Conservation (phyloP, 2,797 vertebrate genomes). For the Enteromius trimaculatus region DNA sequence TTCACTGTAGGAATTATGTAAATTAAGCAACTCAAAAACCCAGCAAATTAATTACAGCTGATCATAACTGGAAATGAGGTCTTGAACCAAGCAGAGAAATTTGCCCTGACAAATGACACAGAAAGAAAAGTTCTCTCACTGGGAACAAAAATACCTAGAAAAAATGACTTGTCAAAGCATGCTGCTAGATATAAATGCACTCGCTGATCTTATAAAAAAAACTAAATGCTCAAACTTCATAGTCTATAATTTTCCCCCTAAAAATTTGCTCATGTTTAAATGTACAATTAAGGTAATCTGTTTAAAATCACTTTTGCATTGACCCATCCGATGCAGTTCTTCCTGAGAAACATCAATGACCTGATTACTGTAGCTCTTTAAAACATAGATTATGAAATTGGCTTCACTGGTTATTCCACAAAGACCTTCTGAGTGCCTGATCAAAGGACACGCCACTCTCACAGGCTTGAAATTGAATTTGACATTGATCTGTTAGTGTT, state of each 20-base stretch:
- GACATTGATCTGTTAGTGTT: slow-evolving; percentile 52
- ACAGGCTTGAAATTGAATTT: slow-evolving; percentile 46
- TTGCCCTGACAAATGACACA: slow-evolving; percentile 4
- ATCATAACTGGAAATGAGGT: slow-evolving; percentile 24
- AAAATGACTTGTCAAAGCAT: slow-evolving; percentile 1
- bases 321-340: not conserved
- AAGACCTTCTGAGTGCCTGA: slow-evolving; percentile 36
- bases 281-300: slow-evolving; percentile 18
- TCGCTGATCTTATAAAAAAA: not conserved
- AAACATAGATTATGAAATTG: slow-evolving; percentile 48
- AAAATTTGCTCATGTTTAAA: not conserved
- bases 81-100: not conserved
- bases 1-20: slow-evolving; percentile 10
- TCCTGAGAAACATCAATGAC: slow-evolving; percentile 32
- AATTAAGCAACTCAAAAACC: slow-evolving; percentile 3
- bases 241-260: not conserved
- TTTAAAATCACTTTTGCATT: not conserved
- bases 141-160: not conserved
- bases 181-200: not conserved
- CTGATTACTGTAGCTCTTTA: slow-evolving; percentile 48
- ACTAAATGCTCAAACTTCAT: not conserved
- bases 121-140: slow-evolving; percentile 7
- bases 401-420: slow-evolving; percentile 33
- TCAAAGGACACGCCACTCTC: slow-evolving; percentile 46
- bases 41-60: slow-evolving; percentile 18